Percentiles rank a stretch among this genome's conserved stretches.
phyloP scores from a whole-genome alignment of 1,140 invertebrate species.

The Drosophila novamexicana region DNA sequence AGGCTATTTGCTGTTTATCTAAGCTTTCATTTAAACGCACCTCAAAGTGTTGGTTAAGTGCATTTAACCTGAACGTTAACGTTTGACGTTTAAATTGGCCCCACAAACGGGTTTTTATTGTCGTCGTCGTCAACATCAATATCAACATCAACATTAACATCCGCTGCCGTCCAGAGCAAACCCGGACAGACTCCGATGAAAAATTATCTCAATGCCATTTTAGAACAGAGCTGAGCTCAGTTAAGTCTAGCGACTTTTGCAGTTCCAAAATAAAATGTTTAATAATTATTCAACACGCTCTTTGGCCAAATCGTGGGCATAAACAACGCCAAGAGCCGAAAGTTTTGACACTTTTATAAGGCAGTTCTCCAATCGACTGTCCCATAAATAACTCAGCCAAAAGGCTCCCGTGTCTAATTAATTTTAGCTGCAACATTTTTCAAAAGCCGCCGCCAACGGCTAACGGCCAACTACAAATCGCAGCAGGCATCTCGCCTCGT shows the following conservation, averaged over 20 bases:
- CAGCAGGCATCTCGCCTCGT: constrained; percentile 55
- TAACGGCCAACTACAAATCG: constrained; percentile 24
- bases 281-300: constrained; percentile 74
- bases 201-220: constrained; percentile 25
- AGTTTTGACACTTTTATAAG: constrained; percentile 82
- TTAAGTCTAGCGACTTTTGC: constrained; percentile 29
- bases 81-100: constrained; percentile 79
- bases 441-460: constrained; percentile 58
- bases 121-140: constrained; percentile 25
- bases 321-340: constrained; percentile 61
- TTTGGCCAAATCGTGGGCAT: constrained; percentile 63
- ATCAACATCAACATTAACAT: constrained; percentile 16
- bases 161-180: constrained; percentile 2
- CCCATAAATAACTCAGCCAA: constrained; percentile 75
- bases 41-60: constrained; percentile 81
- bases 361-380: constrained; percentile 73
- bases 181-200: constrained; percentile 7
- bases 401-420: constrained; percentile 69
- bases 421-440: constrained; percentile 57
- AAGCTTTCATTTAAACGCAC: constrained; percentile 76
- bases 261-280: constrained; percentile 31
- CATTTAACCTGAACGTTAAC: constrained; percentile 79
- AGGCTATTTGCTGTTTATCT: constrained; percentile 52
- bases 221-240: constrained; percentile 16
- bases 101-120: constrained; percentile 57